phyloP scores from a whole-genome alignment of 2,888 invertebrate species.

The Acheta domesticus region DNA sequence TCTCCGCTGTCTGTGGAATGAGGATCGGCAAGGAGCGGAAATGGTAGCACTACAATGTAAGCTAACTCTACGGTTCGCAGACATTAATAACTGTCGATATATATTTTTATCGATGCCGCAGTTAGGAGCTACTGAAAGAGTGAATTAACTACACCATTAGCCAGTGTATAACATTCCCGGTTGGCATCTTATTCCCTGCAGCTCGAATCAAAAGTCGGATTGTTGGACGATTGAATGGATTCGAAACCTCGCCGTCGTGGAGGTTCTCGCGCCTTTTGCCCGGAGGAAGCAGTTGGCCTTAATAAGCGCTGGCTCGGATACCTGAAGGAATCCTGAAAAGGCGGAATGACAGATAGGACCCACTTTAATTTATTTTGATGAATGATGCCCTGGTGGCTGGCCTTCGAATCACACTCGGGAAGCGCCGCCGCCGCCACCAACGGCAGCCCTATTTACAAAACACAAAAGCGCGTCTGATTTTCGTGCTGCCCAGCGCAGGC shows the following conservation, averaged over 20 bases:
- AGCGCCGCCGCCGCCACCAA: not conserved
- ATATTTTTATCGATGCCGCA: not conserved
- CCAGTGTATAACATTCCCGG: not conserved
- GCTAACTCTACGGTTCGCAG: not conserved
- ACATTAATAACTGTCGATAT: not conserved
- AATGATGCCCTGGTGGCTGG: not conserved
- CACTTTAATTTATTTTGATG: conserved; percentile 9
- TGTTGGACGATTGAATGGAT: not conserved
- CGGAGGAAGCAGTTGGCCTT: not conserved
- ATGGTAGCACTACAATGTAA: no score
- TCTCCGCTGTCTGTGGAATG: no score
- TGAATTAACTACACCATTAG: not conserved
- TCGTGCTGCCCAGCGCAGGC: no score
- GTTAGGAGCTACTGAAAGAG: not conserved
- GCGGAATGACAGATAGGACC: not conserved
- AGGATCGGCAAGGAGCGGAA: no score
- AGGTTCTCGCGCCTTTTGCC: not conserved
- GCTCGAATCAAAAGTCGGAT: not conserved
- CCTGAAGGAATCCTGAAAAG: not conserved
- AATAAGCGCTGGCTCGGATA: not conserved
- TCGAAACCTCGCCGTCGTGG: not conserved
- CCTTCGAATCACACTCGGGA: not conserved
- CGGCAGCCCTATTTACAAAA: not conserved
- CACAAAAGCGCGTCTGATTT: not conserved
- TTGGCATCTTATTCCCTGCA: not conserved